A percentile compares a stretch with the other conserved stretches of the same genome.
Evolutionary conservation across 1,140 invertebrate species (phyloP).

Genomic region (Diorhabda elongata): DNA sequence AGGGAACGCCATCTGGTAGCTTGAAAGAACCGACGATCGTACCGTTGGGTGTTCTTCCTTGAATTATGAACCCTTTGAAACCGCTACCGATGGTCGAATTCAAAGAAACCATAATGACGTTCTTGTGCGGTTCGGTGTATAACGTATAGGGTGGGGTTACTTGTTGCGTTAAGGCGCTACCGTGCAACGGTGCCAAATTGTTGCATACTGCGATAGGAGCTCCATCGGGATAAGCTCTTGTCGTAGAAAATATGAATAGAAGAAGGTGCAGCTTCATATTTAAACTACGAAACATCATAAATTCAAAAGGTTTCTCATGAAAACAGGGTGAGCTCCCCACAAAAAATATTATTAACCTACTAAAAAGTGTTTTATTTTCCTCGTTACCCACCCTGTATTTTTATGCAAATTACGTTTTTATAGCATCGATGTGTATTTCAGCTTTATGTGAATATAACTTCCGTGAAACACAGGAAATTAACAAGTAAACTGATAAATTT

Average conservation of each 20-base stretch:
- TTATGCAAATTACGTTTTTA: no score
- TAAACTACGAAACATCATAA: no score
- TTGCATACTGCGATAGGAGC: slow-evolving; percentile 53
- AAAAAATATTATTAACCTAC: no score
- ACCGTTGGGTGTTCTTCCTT: slow-evolving; percentile 52
- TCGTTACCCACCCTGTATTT: no score
- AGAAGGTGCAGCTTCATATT: slow-evolving; percentile 23
- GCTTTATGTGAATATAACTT: no score
- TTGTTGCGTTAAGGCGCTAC: slow-evolving; percentile 45
- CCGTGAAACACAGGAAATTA: no score
- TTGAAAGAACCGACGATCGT: slow-evolving; percentile 56
- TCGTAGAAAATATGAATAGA: slow-evolving; percentile 26
- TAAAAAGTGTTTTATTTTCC: no score
- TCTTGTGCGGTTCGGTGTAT: slow-evolving; percentile 33
- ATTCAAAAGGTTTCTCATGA: no score
- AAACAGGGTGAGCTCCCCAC: no score
- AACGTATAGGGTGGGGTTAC: slow-evolving; percentile 40
- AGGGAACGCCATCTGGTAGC: slow-evolving; percentile 43
- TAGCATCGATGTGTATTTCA: no score
- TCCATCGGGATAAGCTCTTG: slow-evolving; percentile 48
- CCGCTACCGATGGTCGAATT: slow-evolving; percentile 52
- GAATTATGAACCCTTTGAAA: slow-evolving; percentile 62
- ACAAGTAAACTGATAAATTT: no score
- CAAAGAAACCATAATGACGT: slow-evolving; percentile 48
- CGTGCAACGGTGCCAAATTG: slow-evolving; percentile 53